Base-by-base conservation (phyloP, 53 echinoderm and acorn worm genomes). In the Patiria pectinifera region DNA sequence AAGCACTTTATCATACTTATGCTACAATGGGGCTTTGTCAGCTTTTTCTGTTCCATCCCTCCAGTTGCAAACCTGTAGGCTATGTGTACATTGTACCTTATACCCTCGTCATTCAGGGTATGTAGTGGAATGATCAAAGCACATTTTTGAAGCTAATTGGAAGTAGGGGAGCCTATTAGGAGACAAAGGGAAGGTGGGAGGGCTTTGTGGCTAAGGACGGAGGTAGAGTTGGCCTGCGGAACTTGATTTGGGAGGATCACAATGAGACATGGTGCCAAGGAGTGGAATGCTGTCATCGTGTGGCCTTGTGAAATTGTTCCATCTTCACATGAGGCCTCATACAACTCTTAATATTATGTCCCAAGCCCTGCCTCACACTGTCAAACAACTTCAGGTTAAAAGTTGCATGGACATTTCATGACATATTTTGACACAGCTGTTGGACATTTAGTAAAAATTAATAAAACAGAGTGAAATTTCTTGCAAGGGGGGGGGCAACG, bases 81-180 rank as follows among this genome's bases (percentile, higher is more conserved):
- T 35, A 66, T 6, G 66, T 16, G 15, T 74, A 21, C 19, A 23
- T 74, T 9, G 8, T 74, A 3, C 24, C 74, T 18, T 21, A 9
- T 4, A 74, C 74, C 24, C 19, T 23, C 9, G 21, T 16, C 24
- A 74, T 23, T 74, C 74, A 23, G 70, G 70, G 70, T 4, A 70
- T 9, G 24, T 16, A 74, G 18, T 18, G 19, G 70, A 16, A 70
- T 70, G 70, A 14, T 14, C 70, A 14, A 35, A 35, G 35, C 14
- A 48, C 35, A 81, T 48, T 48, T 78, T 47, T 81, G 81, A 48
- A 48, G 86, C 86, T 87, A 87, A 75, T 87, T 75, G 87, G 25
- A 87, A 23, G 87, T 49, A 71, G 58, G 76, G 48, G 76, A 69
- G 22, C 43, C 87, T 74, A 87, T 87, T 87, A 75, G 25, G 72